Evolutionary conservation across 2,797 vertebrate genomes (phyloP), one percentile per base, ranked within the genome.

Genomic region (Perodicticus potto): DNA sequence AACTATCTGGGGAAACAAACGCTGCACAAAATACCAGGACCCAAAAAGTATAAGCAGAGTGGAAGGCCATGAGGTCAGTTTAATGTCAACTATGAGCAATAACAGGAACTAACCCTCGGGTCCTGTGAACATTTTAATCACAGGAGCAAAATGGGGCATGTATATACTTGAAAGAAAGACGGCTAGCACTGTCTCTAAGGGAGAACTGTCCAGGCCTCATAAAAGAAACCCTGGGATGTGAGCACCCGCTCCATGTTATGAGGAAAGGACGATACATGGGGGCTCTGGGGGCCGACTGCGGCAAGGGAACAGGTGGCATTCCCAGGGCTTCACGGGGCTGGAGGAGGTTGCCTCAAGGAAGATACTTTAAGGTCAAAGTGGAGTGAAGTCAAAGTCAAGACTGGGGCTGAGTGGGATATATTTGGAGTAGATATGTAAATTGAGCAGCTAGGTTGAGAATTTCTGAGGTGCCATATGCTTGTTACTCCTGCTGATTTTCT

Each of bases 51-150:
- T 20, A 59, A 76, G 37, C 43, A 86, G 2, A 25, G 1, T 76
- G 25, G 57, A 80, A 86, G 78, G 55, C 43, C 69, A 40, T 57
- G 27, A 83, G 43, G 14, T 65, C 19, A 59, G n/a, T 55, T 91
- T 78, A 83, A 69, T 91, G 45, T 13, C 13, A 19, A 34, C 20
- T n/a, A 14, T 78, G 73, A 49, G 7, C 8, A 76, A 3, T 61
- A 45, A 55, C 22, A 80, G 82, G 55, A 93, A 85, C 81, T 70
- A 67, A 77, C 53, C 25, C 22, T 77, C 61, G 86, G 22, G 23
- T 20, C 49, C 23, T 91, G 91, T 93, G 81, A 93, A 63, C 19
- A 87, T 76, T 78, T 76, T 81, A 67, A 72, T 57, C 32, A 83
- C 40, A 87, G 81, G 92, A 67, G 12, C 43, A 74, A 89, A 86